These are phyloP conservation scores for Lamellibrachia luymesi DNA, from an alignment of 1,140 invertebrate species.

Conservation along the genomic window DNA sequence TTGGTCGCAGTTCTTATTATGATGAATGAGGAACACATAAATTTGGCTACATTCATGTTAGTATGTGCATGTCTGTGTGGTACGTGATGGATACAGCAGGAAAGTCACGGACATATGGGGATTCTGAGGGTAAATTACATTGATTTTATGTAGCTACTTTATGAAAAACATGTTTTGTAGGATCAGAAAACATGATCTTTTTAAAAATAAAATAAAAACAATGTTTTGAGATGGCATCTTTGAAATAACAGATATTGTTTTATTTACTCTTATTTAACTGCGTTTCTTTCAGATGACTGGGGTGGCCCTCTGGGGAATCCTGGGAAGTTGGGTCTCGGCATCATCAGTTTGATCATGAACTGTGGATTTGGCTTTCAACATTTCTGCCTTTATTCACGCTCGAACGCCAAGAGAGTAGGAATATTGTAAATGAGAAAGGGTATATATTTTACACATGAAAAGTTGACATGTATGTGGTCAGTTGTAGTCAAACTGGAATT, in stretches of 20 bases:
- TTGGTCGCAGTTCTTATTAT: no score
- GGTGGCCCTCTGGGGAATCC: conserved; percentile 12
- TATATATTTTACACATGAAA: not conserved
- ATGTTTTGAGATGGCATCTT: not conserved
- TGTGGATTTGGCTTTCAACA: conserved; percentile 10
- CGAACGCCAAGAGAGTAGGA: not conserved
- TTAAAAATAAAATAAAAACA: no score
- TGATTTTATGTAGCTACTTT: no score
- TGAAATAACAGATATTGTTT: conserved; percentile 2
- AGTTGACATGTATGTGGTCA: not conserved
- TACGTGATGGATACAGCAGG: no score
- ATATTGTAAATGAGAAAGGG: not conserved
- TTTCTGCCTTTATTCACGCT: not conserved
- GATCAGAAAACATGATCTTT: no score
- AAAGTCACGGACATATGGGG: no score
- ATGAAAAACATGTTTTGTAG: no score
- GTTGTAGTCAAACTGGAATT: not conserved
- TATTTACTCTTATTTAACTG: not conserved
- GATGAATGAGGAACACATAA: no score
- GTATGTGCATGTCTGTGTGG: no score
- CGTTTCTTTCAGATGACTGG: conserved; percentile 19
- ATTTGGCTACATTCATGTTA: no score
- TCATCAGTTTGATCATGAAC: not conserved
- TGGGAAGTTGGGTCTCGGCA: conserved; percentile 15
- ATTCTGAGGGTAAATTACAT: no score